These are phyloP conservation scores for Anthonomus grandis DNA, from an alignment of 1,140 invertebrate genomes.

Conservation along the genomic window DNA sequence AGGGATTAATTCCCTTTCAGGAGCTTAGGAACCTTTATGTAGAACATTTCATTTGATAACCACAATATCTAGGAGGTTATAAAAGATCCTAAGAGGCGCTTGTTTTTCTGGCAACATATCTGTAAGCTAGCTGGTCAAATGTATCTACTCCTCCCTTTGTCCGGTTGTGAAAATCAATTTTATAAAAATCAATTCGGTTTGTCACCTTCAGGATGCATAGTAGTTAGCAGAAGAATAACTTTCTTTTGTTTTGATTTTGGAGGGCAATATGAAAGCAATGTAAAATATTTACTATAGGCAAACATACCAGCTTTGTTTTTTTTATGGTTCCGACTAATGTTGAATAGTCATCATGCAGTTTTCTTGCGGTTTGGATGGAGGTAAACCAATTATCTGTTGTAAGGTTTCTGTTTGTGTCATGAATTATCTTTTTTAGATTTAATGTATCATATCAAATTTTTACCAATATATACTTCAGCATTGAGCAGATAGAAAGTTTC, in stretches of 20 bases:
- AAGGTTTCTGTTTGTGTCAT: neutral
- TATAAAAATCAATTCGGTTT: neutral
- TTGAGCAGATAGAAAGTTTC: neutral
- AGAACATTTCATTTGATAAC: too few species aligned
- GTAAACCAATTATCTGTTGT: too few species aligned
- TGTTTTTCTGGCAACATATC: neutral
- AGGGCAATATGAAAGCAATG: neutral
- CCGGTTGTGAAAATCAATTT: too few species aligned
- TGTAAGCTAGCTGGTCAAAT: too few species aligned
- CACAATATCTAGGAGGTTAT: too few species aligned
- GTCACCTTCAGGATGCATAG: neutral
- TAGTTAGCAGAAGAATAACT: too few species aligned
- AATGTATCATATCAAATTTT: neutral
- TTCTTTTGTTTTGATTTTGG: too few species aligned
- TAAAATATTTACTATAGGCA: neutral
- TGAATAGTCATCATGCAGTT: neutral
- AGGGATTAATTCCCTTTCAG: neutral
- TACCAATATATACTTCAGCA: too few species aligned
- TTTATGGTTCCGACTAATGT: neutral
- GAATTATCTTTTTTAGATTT: neutral
- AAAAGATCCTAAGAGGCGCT: neutral
- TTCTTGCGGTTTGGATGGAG: too few species aligned
- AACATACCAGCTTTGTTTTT: neutral
- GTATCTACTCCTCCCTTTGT: too few species aligned
- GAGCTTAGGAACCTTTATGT: too few species aligned